Evolutionary conservation across 2,113 vertebrate species (phyloP).

Genomic region (Laticauda laticaudata): DNA sequence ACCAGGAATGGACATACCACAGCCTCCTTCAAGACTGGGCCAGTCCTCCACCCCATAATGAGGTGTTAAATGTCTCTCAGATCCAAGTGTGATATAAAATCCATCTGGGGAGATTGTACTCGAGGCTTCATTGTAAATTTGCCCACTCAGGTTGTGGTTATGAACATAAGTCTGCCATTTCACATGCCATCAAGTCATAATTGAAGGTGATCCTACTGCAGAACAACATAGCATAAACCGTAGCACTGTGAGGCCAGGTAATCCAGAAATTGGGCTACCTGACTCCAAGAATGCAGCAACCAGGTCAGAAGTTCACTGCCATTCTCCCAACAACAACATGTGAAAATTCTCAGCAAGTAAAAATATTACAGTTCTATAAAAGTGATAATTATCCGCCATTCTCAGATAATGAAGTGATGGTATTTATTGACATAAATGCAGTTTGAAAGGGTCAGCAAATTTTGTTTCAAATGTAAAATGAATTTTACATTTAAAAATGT

Average conservation of each 20-base stretch:
- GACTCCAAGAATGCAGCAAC: not conserved
- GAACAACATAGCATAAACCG: not conserved
- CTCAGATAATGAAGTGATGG: slow-evolving; percentile 28
- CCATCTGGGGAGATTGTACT: not conserved
- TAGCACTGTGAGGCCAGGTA: not conserved
- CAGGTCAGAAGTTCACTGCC: not conserved
- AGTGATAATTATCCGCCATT: slow-evolving; percentile 39
- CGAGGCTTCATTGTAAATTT: not conserved
- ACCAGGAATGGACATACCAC: not conserved
- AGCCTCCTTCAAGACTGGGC: not conserved
- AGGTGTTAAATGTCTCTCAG: not conserved
- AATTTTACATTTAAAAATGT: slow-evolving; percentile 5
- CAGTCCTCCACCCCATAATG: not conserved
- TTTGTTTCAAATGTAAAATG: slow-evolving; percentile 9
- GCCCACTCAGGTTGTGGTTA: not conserved
- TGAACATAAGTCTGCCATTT: not conserved
- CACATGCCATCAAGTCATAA: not conserved
- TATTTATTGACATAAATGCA: slow-evolving; percentile 1
- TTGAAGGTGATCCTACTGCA: not conserved
- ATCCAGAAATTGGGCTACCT: not conserved
- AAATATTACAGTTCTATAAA: slow-evolving; percentile 24
- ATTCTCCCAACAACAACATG: not conserved
- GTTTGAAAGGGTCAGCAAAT: slow-evolving; percentile 42
- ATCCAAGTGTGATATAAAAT: not conserved
- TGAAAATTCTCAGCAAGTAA: slow-evolving; percentile 1